Conservation (phyloP, 2,888 invertebrate genomes). For the Harpagoxenus sublaevis region DNA sequence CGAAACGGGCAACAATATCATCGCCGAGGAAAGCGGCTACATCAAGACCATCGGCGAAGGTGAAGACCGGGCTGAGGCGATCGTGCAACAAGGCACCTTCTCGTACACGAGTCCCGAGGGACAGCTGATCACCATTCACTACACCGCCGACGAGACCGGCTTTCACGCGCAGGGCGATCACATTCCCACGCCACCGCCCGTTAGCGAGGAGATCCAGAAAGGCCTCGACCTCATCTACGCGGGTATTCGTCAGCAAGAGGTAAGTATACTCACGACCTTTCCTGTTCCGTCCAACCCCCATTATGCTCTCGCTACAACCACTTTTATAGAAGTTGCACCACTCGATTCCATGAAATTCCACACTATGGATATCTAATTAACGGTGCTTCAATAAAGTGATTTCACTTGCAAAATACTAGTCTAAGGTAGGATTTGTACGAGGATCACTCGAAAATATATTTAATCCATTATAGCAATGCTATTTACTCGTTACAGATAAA, state of each 20-base stretch:
- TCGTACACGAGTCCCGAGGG: conserved; percentile 94
- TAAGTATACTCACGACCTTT: conserved; percentile 78
- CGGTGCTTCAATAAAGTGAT: neutral
- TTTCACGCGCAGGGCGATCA: conserved; percentile 94
- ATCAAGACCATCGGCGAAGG: conserved; percentile 90
- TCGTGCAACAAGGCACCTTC: conserved; percentile 93
- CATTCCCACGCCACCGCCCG: conserved; percentile 94
- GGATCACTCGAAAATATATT: neutral
- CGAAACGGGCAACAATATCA: conserved; percentile 94
- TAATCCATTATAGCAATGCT: neutral
- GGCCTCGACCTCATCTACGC: conserved; percentile 95
- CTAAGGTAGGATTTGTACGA: neutral
- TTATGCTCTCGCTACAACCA: conserved; percentile 1
- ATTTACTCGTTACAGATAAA: neutral
- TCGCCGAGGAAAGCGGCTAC: conserved; percentile 93
- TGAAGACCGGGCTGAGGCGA: conserved; percentile 90
- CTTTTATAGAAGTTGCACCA: neutral
- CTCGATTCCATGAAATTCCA: conserved; percentile 6
- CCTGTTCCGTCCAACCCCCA: conserved; percentile 51
- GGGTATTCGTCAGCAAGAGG: conserved; percentile 91
- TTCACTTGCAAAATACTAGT: conserved; percentile 2
- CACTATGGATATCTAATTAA: neutral
- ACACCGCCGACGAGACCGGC: conserved; percentile 94
- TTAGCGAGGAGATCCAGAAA: conserved; percentile 94
- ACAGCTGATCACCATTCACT: conserved; percentile 91